Evolutionary conservation across 2,888 invertebrate species (phyloP), one percentile per base, ranked within the genome.

Genomic region (Hydrotaea cyrtoneurina): DNA sequence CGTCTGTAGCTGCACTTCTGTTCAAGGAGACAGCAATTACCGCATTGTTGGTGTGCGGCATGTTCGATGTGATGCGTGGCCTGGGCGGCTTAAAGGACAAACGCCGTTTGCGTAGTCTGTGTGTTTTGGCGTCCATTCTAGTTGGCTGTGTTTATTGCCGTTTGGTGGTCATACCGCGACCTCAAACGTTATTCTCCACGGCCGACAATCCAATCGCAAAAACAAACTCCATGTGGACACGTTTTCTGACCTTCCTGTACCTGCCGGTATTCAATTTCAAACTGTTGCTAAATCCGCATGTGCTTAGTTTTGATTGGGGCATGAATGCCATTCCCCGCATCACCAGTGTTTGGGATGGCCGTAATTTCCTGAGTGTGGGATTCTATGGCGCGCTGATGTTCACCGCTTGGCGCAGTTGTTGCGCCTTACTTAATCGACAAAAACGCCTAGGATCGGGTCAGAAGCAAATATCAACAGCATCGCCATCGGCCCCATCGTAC

Each of bases 171-270:
- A 94, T 97, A 85, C 96, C 97, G 88, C 95, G 95, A 75, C 94
- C 94, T 10, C 91, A 92, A 86, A 89, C 89, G 17, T 95, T 96
- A 86, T 99, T 99, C 92, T 97, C 98, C 69, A 96, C 96, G 53
- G 98, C 98, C 5, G 99, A 99, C 94, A 99, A 99, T 93, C 99
- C 99, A 0, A 96, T 98, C 39, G 96, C 98, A n/a, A 95, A 97
- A 90, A 96, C 96, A 88, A 95, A 96, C 66, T 96, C 96, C 76
- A 92, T 96, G 69, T 93, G 97, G 88, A 97, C 97, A 57, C 94
- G 99, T 87, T 94, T 96, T 80, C 94, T 98, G 89, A 99, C 99
- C 74, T 99, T 98, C 93, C 94, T 96, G 86, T 98, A 98, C 92
- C 94, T 99, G 88, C 98, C 99, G 55, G 96, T 96, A 62, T 96